These are phyloP conservation scores for Tillus elongatus DNA, from an alignment of 2,888 invertebrate species.

Conservation along the genomic window DNA sequence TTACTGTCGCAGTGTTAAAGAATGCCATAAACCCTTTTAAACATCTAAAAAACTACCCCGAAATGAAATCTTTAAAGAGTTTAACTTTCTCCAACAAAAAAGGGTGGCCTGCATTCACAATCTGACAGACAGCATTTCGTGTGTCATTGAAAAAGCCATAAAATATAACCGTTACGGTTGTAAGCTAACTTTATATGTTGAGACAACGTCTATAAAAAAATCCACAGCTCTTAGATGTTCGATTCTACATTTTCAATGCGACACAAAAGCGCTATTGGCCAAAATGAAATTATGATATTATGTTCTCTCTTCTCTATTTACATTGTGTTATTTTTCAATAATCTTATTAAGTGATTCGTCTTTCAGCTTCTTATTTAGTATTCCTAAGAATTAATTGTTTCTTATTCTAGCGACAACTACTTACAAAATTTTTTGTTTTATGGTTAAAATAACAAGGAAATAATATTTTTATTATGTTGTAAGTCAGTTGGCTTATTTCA, in stretches of 20 bases:
- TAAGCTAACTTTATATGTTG: conserved; percentile 31
- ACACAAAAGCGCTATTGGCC: too few species aligned
- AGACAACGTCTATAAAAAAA: conserved; percentile 30
- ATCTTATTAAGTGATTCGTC: too few species aligned
- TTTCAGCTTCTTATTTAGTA: too few species aligned
- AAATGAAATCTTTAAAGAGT: conserved; percentile 24
- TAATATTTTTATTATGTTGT: too few species aligned
- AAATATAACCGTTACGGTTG: conserved; percentile 35
- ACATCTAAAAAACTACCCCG: conserved; percentile 23
- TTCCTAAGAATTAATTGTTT: too few species aligned
- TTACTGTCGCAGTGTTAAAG: conserved; percentile 23
- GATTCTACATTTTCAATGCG: conserved; percentile 19
- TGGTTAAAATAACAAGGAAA: too few species aligned
- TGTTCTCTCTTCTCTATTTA: too few species aligned
- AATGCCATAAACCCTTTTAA: conserved; percentile 29
- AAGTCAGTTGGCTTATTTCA: too few species aligned
- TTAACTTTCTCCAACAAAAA: conserved; percentile 28
- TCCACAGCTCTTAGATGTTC: conserved; percentile 19
- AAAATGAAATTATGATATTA: too few species aligned
- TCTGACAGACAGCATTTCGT: conserved; percentile 18
- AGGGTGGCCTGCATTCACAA: conserved; percentile 21
- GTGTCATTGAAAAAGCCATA: conserved; percentile 28
- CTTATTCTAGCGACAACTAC: too few species aligned
- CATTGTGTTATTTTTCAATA: too few species aligned
- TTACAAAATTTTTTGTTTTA: too few species aligned